Conservation (phyloP, 2,113 vertebrate species). For the Baryphthengus martii region DNA sequence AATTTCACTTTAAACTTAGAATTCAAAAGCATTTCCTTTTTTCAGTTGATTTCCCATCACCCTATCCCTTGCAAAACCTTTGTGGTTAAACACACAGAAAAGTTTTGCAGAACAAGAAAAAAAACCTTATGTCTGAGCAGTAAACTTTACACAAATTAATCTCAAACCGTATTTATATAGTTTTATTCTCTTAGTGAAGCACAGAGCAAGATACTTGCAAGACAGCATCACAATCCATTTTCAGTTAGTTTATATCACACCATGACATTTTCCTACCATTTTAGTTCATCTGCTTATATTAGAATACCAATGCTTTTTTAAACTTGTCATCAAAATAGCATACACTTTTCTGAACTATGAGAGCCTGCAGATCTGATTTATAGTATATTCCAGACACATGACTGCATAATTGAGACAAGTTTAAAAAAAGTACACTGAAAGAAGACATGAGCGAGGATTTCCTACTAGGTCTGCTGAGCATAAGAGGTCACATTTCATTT, state of each 20-base stretch:
- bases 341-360: not conserved
- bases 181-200: not conserved
- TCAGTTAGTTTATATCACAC: not conserved
- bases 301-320: conserved; percentile 22
- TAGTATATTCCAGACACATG: not conserved
- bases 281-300: not conserved
- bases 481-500: not conserved
- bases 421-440: conserved; percentile 19
- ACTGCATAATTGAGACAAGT: conserved; percentile 7
- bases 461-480: not conserved
- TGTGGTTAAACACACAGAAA: not conserved
- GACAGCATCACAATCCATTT: not conserved
- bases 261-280: not conserved
- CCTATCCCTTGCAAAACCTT: not conserved
- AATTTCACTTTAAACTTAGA: not conserved
- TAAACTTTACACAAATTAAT: not conserved
- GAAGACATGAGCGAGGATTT: not conserved
- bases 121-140: not conserved
- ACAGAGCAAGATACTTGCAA: not conserved
- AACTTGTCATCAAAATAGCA: not conserved
- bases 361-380: not conserved
- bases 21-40: not conserved
- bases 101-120: not conserved
- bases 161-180: not conserved
- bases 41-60: not conserved